Percentiles rank a stretch among this genome's conserved stretches.
phyloP scores from a whole-genome alignment of 2,888 invertebrate species.

The Campaea margaritaria region DNA sequence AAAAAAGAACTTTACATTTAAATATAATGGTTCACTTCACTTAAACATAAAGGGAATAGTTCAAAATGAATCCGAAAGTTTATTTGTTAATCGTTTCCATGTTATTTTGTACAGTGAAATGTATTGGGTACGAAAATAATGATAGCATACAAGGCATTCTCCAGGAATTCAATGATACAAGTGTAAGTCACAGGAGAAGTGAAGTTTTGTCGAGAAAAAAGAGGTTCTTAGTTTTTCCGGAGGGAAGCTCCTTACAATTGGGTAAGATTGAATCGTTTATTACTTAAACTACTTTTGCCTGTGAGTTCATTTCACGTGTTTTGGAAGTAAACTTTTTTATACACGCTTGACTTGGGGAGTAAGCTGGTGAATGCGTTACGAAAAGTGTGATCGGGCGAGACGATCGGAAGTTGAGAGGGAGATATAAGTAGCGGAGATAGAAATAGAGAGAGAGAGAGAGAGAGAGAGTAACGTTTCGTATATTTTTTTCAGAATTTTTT shows the following conservation, averaged over 20 bases:
- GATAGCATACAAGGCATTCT: no score
- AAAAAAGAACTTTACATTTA: constrained; percentile 1
- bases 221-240: constrained; percentile 85
- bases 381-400: no score
- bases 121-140: constrained; percentile 1
- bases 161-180: constrained; percentile 36
- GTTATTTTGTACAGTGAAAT: constrained; percentile 31
- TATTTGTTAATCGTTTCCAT: constrained; percentile 7
- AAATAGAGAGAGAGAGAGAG: no score
- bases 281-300: not conserved
- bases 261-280: constrained; percentile 61
- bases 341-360: no score
- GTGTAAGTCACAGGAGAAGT: constrained; percentile 44
- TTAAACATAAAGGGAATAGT: not conserved
- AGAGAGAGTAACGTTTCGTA: no score
- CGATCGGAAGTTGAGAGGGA: no score
- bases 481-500: no score
- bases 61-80: constrained; percentile 10
- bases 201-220: constrained; percentile 79
- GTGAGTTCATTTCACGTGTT: no score
- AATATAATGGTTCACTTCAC: constrained; percentile 1
- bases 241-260: constrained; percentile 86
- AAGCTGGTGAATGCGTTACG: no score
- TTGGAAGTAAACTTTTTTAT: not conserved
- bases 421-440: no score